Percentiles rank a stretch among this genome's conserved stretches.
phyloP scores from a whole-genome alignment of 1,140 invertebrate species.

The Heliothis subflexa region DNA sequence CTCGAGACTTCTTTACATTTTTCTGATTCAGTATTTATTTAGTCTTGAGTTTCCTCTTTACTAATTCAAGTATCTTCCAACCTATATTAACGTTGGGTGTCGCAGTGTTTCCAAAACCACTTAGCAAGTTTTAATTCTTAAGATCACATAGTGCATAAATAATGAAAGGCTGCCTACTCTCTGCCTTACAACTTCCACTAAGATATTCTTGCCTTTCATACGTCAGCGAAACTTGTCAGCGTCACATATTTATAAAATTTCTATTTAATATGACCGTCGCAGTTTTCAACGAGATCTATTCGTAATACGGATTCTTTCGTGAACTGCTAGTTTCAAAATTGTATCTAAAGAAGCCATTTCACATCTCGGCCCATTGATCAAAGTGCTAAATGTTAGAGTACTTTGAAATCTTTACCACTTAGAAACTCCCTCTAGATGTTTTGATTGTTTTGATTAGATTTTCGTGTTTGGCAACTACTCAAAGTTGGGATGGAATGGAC shows the following conservation, averaged over 20 bases:
- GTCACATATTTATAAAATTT: constrained; percentile 25
- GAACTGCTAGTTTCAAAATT: constrained; percentile 51
- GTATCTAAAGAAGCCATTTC: constrained; percentile 59
- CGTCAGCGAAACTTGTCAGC: constrained; percentile 1
- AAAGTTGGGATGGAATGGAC: constrained; percentile 44
- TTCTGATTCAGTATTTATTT: constrained; percentile 7
- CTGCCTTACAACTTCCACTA: constrained; percentile 4
- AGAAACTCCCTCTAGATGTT: constrained; percentile 55
- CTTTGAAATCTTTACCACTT: constrained; percentile 48
- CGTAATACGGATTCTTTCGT: neutral
- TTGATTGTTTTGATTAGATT: constrained; percentile 69
- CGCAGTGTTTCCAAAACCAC: constrained; percentile 13
- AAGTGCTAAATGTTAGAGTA: constrained; percentile 59
- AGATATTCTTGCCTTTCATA: constrained; percentile 26
- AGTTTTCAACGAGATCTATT: constrained; percentile 23
- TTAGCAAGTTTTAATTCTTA: constrained; percentile 23
- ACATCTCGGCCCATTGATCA: constrained; percentile 58
- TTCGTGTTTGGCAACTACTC: constrained; percentile 55
- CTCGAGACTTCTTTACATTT: neutral
- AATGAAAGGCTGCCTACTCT: constrained; percentile 15
- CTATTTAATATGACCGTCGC: constrained; percentile 13
- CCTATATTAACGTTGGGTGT: constrained; percentile 3
- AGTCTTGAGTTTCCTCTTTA: neutral
- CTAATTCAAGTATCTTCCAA: neutral
- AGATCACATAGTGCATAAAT: constrained; percentile 11